Evolutionary conservation across 2,888 invertebrate species (phyloP).

Genomic region (Drosophila mayaguana): DNA sequence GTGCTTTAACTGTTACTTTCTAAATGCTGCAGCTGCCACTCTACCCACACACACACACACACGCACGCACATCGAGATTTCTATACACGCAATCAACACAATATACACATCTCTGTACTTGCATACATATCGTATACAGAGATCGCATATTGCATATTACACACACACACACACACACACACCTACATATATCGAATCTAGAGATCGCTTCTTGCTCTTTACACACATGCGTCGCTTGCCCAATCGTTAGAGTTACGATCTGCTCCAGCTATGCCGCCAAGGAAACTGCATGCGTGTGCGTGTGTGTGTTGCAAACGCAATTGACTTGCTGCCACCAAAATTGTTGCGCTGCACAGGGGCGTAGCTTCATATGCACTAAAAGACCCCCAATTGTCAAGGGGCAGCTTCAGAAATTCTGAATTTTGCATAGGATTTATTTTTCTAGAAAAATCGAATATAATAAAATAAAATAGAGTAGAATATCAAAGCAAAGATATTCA

Average conservation of each 20-base stretch:
- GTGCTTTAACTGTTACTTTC: slow-evolving; percentile 67
- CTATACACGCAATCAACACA: slow-evolving; percentile 8
- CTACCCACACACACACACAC: slow-evolving; percentile 26
- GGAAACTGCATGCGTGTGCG: slow-evolving; percentile 6
- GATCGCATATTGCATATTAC: slow-evolving; percentile 57
- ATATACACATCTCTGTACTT: neutral
- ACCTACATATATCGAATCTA: slow-evolving; percentile 32
- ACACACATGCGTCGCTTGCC: slow-evolving; percentile 64
- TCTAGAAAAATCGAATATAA: neutral
- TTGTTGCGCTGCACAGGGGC: slow-evolving; percentile 43
- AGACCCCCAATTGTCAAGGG: neutral
- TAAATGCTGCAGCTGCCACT: slow-evolving; percentile 61
- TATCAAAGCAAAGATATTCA: neutral
- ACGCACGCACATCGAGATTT: slow-evolving; percentile 4
- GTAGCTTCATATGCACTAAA: slow-evolving; percentile 2
- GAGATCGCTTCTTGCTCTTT: slow-evolving; percentile 69
- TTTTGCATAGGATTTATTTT: neutral
- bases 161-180: slow-evolving; percentile 27
- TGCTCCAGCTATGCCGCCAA: slow-evolving; percentile 49
- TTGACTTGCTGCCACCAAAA: slow-evolving; percentile 41
- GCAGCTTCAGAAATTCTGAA: neutral
- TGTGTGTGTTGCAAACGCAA: slow-evolving; percentile 62
- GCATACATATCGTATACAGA: slow-evolving; percentile 43
- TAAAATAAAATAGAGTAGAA: neutral
- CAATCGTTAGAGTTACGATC: slow-evolving; percentile 67